phyloP scores from a whole-genome alignment of 2,888 invertebrate species.

The Philopedon plagiatum region DNA sequence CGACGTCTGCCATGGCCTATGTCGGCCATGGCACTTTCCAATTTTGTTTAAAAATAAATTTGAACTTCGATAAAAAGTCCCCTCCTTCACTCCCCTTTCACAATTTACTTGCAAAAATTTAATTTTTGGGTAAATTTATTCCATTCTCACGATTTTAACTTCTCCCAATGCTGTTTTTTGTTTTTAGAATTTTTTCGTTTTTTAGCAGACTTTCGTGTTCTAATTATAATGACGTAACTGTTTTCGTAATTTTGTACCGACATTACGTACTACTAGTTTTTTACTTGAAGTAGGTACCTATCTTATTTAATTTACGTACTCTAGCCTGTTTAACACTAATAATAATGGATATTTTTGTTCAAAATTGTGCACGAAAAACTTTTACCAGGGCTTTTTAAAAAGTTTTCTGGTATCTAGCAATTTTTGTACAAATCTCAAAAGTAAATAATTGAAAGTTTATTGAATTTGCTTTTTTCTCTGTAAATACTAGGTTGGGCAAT shows the following conservation, averaged over 20 bases:
- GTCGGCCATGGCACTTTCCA: slow-evolving; percentile 52
- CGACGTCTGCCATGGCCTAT: slow-evolving; percentile 62
- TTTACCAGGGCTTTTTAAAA: neutral
- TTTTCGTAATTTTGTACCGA: neutral
- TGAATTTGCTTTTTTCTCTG: no score
- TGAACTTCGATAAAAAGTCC: slow-evolving; percentile 7
- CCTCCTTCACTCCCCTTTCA: neutral
- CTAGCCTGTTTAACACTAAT: no score
- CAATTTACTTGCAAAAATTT: neutral
- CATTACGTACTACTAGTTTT: neutral
- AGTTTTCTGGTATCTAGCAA: no score
- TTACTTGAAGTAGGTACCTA: no score
- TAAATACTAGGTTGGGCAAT: no score
- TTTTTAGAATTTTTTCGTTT: neutral
- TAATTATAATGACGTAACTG: slow-evolving; percentile 1
- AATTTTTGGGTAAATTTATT: neutral
- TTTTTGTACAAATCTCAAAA: no score
- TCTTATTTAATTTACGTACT: no score
- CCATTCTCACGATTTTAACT: neutral
- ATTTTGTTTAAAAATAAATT: slow-evolving; percentile 41
- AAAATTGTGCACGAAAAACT: no score
- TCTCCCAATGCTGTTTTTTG: neutral
- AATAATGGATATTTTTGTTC: no score
- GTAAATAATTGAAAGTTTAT: no score
- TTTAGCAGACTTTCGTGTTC: neutral